Conservation (phyloP, 2,888 invertebrate genomes). For the Phengaris arion region DNA sequence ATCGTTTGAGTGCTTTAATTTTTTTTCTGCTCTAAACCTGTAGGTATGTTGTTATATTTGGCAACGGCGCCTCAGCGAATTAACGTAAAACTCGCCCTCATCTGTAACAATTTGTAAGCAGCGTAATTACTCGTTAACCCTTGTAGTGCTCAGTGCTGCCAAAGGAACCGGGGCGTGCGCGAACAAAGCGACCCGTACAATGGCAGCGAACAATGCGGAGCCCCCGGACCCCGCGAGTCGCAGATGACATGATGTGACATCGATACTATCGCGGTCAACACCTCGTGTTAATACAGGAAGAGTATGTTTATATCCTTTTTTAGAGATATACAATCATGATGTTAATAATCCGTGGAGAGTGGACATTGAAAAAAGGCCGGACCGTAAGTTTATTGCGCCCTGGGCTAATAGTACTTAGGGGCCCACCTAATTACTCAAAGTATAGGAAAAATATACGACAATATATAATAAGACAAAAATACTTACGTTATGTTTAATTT, state of each 20-base stretch:
- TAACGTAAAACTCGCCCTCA: slow-evolving; percentile 8
- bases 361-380: too few relatives aligned
- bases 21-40: neutral
- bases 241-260: slow-evolving; percentile 64
- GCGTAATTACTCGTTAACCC: slow-evolving; percentile 46
- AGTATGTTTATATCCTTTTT: neutral
- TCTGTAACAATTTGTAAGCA: slow-evolving; percentile 35
- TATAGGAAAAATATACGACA: too few relatives aligned
- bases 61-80: neutral
- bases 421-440: too few relatives aligned
- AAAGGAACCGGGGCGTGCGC: slow-evolving; percentile 70
- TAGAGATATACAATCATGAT: neutral
- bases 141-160: slow-evolving; percentile 46
- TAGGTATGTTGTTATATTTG: neutral
- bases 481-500: too few relatives aligned
- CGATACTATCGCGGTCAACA: slow-evolving; percentile 41
- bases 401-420: too few relatives aligned
- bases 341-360: too few relatives aligned
- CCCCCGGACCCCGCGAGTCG: slow-evolving; percentile 62
- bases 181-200: slow-evolving; percentile 71
- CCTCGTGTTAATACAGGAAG: neutral
- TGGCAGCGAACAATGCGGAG: slow-evolving; percentile 72
- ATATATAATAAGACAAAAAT: too few relatives aligned
- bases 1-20: too few relatives aligned
- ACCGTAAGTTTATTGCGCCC: too few relatives aligned